Conservation (phyloP, 1,140 invertebrate species). For the Drosophila busckii region DNA sequence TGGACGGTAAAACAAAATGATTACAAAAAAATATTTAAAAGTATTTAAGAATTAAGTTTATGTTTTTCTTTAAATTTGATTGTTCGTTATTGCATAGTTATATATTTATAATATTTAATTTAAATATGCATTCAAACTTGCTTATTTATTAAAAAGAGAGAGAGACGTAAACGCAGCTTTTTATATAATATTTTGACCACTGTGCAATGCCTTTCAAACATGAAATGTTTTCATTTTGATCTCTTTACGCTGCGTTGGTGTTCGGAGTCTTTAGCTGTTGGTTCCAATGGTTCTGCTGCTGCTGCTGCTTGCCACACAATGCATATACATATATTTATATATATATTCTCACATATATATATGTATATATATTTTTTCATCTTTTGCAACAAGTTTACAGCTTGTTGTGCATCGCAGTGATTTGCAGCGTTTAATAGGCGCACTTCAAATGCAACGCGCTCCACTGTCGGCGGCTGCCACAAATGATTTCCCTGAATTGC, state of each 20-base stretch:
- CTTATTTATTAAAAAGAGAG: neutral
- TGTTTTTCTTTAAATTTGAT: no score
- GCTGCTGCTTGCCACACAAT: slow-evolving; percentile 2
- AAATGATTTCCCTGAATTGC: slow-evolving; percentile 75
- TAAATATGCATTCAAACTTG: neutral
- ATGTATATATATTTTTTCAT: slow-evolving; percentile 41
- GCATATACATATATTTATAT: slow-evolving; percentile 1
- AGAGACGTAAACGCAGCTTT: no score
- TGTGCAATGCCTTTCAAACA: slow-evolving; percentile 29
- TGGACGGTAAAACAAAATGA: no score
- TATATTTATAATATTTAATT: neutral
- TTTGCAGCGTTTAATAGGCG: slow-evolving; percentile 66
- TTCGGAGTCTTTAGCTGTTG: slow-evolving; percentile 29
- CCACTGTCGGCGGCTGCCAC: slow-evolving; percentile 14
- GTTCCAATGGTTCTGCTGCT: slow-evolving; percentile 21
- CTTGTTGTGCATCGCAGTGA: slow-evolving; percentile 69
- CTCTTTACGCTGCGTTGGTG: slow-evolving; percentile 72
- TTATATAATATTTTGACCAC: neutral
- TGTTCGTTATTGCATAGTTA: no score
- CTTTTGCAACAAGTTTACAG: slow-evolving; percentile 73
- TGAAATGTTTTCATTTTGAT: slow-evolving; percentile 74
- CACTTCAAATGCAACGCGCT: slow-evolving; percentile 59
- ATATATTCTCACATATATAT: neutral
- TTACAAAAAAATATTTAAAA: no score
- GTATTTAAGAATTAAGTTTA: no score